Percentiles rank a stretch among this genome's conserved stretches.
Evolutionary conservation across 2,888 invertebrate genomes (phyloP).

Genomic region (Leuctra nigra): DNA sequence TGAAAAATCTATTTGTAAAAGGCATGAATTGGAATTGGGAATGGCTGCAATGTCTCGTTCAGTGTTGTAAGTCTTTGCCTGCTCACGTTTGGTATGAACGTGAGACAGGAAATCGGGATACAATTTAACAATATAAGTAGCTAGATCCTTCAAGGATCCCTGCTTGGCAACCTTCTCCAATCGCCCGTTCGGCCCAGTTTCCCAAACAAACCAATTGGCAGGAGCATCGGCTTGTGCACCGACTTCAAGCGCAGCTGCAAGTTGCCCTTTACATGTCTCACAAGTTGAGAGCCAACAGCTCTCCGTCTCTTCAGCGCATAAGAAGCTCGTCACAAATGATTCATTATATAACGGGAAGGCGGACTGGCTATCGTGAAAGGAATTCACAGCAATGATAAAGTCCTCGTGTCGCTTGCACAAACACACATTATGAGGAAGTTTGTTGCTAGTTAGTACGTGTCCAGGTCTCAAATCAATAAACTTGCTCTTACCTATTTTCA

Average conservation of each 20-base stretch:
- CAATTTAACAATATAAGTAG: neutral
- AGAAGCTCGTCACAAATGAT: neutral
- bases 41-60: neutral
- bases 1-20: constrained; percentile 9
- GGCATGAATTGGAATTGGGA: neutral
- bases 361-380: neutral
- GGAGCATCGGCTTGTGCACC: neutral
- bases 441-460: constrained; percentile 7
- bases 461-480: constrained; percentile 18
- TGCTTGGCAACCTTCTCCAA: neutral
- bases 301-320: neutral
- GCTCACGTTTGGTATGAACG: neutral
- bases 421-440: constrained; percentile 23
- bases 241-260: neutral
- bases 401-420: constrained; percentile 22
- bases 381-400: constrained; percentile 12
- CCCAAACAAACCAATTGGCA: neutral
- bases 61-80: neutral
- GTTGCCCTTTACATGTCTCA: neutral
- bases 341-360: constrained; percentile 8
- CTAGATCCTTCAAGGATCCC: neutral
- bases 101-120: neutral
- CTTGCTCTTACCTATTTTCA: constrained; percentile 16
- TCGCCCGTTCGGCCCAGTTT: neutral
- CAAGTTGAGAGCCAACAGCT: constrained; percentile 2